These are phyloP conservation scores for Gymnogyps californianus DNA, from an alignment of 2,113 vertebrate genomes.

Conservation along the genomic window DNA sequence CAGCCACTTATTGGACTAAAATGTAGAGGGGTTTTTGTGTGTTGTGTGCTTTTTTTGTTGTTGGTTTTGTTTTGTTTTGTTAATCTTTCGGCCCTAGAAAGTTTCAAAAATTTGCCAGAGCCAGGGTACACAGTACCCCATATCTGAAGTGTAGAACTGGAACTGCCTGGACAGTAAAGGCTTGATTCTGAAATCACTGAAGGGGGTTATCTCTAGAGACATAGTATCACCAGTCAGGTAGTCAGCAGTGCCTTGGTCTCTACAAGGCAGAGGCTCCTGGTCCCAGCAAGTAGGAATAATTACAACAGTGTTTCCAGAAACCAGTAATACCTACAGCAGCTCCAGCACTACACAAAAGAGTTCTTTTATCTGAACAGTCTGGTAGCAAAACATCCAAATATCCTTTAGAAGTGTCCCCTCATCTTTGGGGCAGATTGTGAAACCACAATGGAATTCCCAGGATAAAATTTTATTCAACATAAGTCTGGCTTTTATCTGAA, in stretches of 20 bases:
- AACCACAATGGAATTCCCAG: neutral
- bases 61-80: neutral
- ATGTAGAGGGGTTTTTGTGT: rapidly evolving
- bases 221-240: neutral
- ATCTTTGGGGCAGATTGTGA: neutral
- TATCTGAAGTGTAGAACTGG: neutral
- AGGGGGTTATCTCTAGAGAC: neutral
- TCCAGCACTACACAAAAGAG: neutral
- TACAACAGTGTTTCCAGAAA: neutral
- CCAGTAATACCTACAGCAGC: neutral
- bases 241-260: neutral
- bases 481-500: neutral
- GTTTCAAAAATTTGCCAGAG: neutral
- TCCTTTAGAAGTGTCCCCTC: neutral
- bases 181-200: neutral
- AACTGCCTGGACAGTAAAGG: neutral
- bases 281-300: neutral
- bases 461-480: neutral
- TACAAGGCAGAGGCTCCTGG: neutral
- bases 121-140: neutral
- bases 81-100: neutral
- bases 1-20: neutral
- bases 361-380: neutral
- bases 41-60: neutral
- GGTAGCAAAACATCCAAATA: neutral